These are phyloP conservation scores for Monarcha castaneiventris DNA, from an alignment of 2,113 vertebrate species.

Conservation along the genomic window DNA sequence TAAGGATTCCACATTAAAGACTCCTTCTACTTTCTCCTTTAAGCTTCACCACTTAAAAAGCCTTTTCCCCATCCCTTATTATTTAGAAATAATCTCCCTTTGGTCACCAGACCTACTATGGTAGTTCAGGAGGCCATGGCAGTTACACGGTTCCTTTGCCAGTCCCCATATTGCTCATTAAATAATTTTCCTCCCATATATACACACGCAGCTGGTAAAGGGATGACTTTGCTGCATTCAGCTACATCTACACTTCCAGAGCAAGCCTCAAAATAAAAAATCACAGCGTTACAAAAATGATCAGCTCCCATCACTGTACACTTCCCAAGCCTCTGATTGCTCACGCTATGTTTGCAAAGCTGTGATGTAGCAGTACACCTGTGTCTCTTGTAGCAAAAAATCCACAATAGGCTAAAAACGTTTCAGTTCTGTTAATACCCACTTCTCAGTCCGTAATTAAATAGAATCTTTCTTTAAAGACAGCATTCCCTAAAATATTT, in stretches of 20 bases:
- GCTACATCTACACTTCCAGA: background rate
- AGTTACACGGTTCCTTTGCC: background rate
- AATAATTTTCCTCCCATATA: background rate
- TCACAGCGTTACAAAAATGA: background rate
- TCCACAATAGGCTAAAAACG: background rate
- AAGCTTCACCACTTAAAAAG: background rate
- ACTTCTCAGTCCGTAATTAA: accelerated
- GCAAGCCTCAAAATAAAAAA: background rate
- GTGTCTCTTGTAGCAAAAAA: background rate
- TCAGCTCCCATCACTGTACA: background rate
- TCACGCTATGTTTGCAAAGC: accelerated
- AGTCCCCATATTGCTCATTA: background rate
- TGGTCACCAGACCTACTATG: background rate
- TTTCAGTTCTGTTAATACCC: background rate
- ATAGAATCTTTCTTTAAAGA: background rate
- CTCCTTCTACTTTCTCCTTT: background rate
- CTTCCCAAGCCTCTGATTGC: accelerated
- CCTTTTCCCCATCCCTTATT: background rate
- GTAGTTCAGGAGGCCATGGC: background rate
- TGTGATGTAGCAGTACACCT: background rate
- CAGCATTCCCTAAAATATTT: background rate
- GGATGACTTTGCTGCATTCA: background rate
- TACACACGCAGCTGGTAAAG: background rate
- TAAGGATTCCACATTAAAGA: background rate
- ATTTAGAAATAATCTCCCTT: background rate